These are phyloP conservation scores for Scomberomorus guttatus DNA, from an alignment of 2,797 vertebrate genomes.

Conservation along the genomic window DNA sequence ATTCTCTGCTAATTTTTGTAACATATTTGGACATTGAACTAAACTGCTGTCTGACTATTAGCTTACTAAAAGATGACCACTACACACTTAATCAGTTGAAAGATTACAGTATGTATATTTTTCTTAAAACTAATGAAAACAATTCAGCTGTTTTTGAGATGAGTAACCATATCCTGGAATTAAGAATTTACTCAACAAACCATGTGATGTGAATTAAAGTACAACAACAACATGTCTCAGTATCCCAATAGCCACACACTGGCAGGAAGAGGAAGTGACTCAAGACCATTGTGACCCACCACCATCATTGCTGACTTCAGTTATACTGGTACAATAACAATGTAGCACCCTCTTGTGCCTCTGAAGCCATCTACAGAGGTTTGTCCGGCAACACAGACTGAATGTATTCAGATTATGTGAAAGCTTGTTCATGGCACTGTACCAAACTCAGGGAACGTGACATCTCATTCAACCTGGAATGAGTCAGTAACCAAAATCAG, in stretches of 20 bases:
- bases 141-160: neutral
- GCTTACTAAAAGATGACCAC: neutral
- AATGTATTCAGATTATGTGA: constrained; percentile 32
- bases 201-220: neutral
- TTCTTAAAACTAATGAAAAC: neutral
- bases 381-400: neutral
- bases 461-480: constrained; percentile 23
- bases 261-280: constrained; percentile 16
- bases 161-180: neutral
- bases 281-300: constrained; percentile 12
- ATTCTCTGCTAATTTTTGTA: neutral
- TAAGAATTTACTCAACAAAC: neutral
- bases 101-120: neutral
- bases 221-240: neutral
- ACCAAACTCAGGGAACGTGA: constrained; percentile 69
- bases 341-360: constrained; percentile 43
- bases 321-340: constrained; percentile 2
- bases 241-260: neutral
- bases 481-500: constrained; percentile 26
- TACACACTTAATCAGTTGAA: neutral
- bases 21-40: neutral
- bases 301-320: constrained; percentile 16
- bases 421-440: constrained; percentile 35
- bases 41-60: neutral
- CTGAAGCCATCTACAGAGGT: constrained; percentile 31